Conservation (phyloP, 2,888 invertebrate genomes). For the Emmelina monodactyla region DNA sequence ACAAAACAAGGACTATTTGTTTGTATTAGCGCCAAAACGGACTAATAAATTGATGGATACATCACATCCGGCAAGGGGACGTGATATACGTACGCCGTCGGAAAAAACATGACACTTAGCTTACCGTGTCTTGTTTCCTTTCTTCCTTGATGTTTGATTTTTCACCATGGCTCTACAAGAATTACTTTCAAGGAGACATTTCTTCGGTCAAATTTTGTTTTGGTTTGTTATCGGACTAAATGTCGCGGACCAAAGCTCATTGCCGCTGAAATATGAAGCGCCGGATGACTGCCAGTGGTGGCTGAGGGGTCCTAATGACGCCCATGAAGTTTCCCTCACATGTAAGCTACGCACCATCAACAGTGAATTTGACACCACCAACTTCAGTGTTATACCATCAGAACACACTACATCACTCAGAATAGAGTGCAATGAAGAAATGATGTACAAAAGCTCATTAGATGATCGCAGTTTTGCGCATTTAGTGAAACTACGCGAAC, state of each 20-base stretch:
- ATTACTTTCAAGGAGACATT: constrained; percentile 35
- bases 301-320: constrained; percentile 67
- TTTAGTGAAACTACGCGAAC: constrained; percentile 78
- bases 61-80: constrained; percentile 56
- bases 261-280: constrained; percentile 74
- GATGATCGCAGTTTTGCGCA: constrained; percentile 82
- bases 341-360: constrained; percentile 85
- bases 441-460: constrained; percentile 80
- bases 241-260: constrained; percentile 55
- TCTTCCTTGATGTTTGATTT: constrained; percentile 59
- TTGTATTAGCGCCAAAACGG: constrained; percentile 39
- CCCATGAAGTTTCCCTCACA: constrained; percentile 77
- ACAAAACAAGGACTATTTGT: constrained; percentile 36
- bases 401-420: constrained; percentile 82
- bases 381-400: constrained; percentile 85
- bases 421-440: constrained; percentile 81
- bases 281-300: constrained; percentile 88
- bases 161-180: constrained; percentile 46
- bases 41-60: constrained; percentile 61
- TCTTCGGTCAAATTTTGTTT: constrained; percentile 45
- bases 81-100: constrained; percentile 53
- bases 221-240: constrained; percentile 51
- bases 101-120: constrained; percentile 65
- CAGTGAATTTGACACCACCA: constrained; percentile 87
- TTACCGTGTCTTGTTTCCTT: constrained; percentile 54